Conservation (phyloP, 2,113 vertebrate species). For the Oenanthe oenanthe region DNA sequence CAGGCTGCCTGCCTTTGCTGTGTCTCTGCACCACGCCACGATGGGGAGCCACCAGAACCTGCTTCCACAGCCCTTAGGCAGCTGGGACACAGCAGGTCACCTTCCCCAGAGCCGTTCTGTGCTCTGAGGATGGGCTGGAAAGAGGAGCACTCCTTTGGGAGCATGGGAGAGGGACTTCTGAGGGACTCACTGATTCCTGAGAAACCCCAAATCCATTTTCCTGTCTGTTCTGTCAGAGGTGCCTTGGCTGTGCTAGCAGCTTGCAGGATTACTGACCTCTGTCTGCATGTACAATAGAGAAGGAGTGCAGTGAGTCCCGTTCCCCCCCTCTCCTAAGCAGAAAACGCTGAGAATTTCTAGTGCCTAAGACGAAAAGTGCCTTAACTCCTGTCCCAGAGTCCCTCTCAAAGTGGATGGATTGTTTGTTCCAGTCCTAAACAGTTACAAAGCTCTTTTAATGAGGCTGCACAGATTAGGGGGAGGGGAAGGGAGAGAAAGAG, state of each 20-base stretch:
- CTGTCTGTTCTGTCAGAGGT: not conserved
- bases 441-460: conserved; percentile 78
- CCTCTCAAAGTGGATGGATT: conserved; percentile 71
- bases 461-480: conserved; percentile 75
- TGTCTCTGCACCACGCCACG: conserved; percentile 33
- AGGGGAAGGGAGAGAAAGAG: conserved; percentile 63
- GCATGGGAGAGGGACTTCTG: not conserved
- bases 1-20: conserved; percentile 30
- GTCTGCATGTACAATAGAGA: conserved; percentile 22
- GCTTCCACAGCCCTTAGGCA: not conserved
- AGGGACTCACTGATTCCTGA: not conserved
- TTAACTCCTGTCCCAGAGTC: conserved; percentile 70
- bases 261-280: conserved; percentile 45
- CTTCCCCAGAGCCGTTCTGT: not conserved
- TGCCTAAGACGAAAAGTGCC: conserved; percentile 67
- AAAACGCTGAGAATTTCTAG: conserved; percentile 64
- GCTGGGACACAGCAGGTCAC: not conserved
- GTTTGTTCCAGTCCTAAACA: conserved; percentile 75
- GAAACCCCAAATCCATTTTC: not conserved
- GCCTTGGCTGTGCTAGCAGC: not conserved
- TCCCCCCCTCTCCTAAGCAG: not conserved
- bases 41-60: conserved; percentile 40
- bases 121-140: not conserved
- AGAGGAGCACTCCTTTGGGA: not conserved
- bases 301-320: conserved; percentile 7